Conservation (phyloP, 1,140 invertebrate species). For the Drosophila micromelanica region DNA sequence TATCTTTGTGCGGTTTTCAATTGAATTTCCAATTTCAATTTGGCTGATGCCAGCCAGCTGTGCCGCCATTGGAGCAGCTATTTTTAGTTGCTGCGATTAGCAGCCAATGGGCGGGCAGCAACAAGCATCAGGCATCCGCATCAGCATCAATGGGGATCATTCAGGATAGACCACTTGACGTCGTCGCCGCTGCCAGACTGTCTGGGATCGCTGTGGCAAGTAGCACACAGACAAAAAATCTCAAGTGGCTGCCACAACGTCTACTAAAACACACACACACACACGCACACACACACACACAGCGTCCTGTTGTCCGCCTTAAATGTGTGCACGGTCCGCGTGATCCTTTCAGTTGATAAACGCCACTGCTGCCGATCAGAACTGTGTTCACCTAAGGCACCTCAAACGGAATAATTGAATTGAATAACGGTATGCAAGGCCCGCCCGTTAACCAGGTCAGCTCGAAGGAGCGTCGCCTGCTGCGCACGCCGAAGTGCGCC, state of each 20-base stretch:
- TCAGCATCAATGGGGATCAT: neutral
- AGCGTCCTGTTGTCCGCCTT: slow-evolving; percentile 1
- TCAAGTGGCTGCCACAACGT: slow-evolving; percentile 32
- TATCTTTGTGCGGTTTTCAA: slow-evolving; percentile 54
- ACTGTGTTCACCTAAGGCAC: neutral
- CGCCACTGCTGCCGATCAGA: slow-evolving; percentile 26
- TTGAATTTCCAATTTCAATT: slow-evolving; percentile 45
- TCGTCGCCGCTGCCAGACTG: slow-evolving; percentile 50
- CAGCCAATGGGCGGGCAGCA: slow-evolving; percentile 66
- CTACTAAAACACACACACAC: no score
- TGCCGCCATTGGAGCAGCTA: slow-evolving; percentile 67
- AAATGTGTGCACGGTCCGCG: slow-evolving; percentile 36
- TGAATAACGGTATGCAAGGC: slow-evolving; percentile 9
- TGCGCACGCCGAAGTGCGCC: slow-evolving; percentile 94
- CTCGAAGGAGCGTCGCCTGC: slow-evolving; percentile 65
- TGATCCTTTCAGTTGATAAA: slow-evolving; percentile 63
- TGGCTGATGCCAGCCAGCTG: slow-evolving; percentile 66
- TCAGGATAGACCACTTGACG: slow-evolving; percentile 63
- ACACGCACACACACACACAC: no score
- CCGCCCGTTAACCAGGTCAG: neutral
- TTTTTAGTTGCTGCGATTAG: slow-evolving; percentile 73
- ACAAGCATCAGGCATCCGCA: neutral
- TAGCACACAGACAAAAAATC: neutral
- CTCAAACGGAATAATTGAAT: neutral
- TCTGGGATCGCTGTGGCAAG: slow-evolving; percentile 35